These are phyloP conservation scores for Stegodyphus mimosarum DNA, from an alignment of 1,140 invertebrate genomes.

Conservation along the genomic window DNA sequence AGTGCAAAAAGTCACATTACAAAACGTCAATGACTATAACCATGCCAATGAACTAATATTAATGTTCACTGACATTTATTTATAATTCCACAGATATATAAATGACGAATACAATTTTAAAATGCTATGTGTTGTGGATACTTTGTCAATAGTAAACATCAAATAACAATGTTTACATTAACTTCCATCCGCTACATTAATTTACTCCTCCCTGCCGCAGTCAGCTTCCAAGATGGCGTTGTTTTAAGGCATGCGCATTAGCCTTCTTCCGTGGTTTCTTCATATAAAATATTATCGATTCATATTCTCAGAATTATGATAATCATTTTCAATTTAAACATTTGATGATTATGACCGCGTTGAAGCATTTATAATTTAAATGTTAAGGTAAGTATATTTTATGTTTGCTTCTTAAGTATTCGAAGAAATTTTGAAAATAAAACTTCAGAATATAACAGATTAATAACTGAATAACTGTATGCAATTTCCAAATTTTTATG, in stretches of 20 bases:
- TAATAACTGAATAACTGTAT: no score
- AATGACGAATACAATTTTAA: slow-evolving; percentile 4
- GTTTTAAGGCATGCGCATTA: slow-evolving; percentile 59
- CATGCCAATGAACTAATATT: slow-evolving; percentile 59
- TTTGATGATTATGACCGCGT: no score
- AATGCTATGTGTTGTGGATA: slow-evolving; percentile 15
- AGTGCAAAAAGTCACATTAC: slow-evolving; percentile 31
- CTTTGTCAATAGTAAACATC: slow-evolving; percentile 39
- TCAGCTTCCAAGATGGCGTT: slow-evolving; percentile 61
- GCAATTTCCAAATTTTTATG: no score
- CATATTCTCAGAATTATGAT: slow-evolving; percentile 33
- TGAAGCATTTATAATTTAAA: no score
- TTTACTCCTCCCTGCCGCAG: slow-evolving; percentile 60
- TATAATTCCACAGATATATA: slow-evolving; percentile 1
- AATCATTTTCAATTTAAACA: no score
- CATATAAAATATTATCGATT: slow-evolving; percentile 55
- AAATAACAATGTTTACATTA: slow-evolving; percentile 59
- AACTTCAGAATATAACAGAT: no score
- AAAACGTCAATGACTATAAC: slow-evolving; percentile 58
- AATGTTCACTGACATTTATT: slow-evolving; percentile 13
- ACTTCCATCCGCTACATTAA: slow-evolving; percentile 50
- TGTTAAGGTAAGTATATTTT: no score
- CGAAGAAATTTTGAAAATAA: no score
- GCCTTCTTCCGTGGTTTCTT: slow-evolving; percentile 51
- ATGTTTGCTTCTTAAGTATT: no score